Conservation (phyloP, 2,888 invertebrate species). For the Ormyrus nitidulus region DNA sequence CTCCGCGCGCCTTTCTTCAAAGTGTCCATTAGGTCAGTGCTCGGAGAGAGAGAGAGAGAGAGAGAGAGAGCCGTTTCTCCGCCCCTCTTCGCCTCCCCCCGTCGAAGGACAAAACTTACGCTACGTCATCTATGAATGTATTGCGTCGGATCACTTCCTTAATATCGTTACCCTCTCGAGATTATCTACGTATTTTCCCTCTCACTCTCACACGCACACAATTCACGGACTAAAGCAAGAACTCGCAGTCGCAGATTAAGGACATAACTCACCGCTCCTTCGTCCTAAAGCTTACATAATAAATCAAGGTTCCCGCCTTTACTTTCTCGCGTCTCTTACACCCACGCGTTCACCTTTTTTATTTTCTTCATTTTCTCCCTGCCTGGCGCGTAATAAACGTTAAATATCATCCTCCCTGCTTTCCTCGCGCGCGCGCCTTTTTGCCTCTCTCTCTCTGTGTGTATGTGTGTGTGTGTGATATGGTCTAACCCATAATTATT, state of each 20-base stretch:
- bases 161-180: slow-evolving; percentile 57
- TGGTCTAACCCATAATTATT: slow-evolving; percentile 70
- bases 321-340: slow-evolving; percentile 54
- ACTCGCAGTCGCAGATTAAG: slow-evolving; percentile 54
- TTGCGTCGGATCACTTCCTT: slow-evolving; percentile 69
- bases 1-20: neutral
- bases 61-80: neutral
- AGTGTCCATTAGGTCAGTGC: slow-evolving; percentile 45
- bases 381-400: slow-evolving; percentile 40
- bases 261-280: slow-evolving; percentile 53
- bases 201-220: slow-evolving; percentile 13
- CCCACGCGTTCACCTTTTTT: slow-evolving; percentile 27
- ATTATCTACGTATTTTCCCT: slow-evolving; percentile 30
- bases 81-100: slow-evolving; percentile 24
- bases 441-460: too few relatives aligned
- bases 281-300: slow-evolving; percentile 55
- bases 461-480: slow-evolving; percentile 63
- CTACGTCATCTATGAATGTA: slow-evolving; percentile 59
- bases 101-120: slow-evolving; percentile 54
- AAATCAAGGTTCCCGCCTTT: slow-evolving; percentile 63
- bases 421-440: slow-evolving; percentile 44
- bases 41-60: neutral
- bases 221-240: slow-evolving; percentile 31
- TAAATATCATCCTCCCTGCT: slow-evolving; percentile 6
- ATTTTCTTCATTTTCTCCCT: slow-evolving; percentile 44